Conservation (phyloP, 1,140 invertebrate genomes). For the Lysiphlebus fabarum region DNA sequence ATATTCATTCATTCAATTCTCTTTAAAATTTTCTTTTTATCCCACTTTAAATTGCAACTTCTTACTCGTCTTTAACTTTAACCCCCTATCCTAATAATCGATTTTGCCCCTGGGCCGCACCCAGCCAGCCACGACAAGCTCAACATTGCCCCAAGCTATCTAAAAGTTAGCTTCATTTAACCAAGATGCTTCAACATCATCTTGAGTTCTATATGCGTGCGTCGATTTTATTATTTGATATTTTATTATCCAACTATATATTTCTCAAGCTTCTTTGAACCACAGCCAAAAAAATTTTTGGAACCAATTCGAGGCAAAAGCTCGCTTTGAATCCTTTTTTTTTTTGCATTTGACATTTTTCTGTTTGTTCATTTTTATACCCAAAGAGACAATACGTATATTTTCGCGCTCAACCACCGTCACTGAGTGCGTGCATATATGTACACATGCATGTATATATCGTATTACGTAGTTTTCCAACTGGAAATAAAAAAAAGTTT, state of each 20-base stretch:
- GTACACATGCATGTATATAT: slow-evolving; percentile 15
- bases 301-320: slow-evolving; percentile 10
- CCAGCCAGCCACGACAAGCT: slow-evolving; percentile 28
- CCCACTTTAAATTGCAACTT: no score
- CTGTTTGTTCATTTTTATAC: background rate
- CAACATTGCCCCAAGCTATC: slow-evolving; percentile 23
- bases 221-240: slow-evolving; percentile 15
- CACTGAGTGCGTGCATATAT: slow-evolving; percentile 12
- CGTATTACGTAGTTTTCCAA: slow-evolving; percentile 23
- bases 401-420: slow-evolving; percentile 20
- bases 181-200: slow-evolving; percentile 37
- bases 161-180: slow-evolving; percentile 50
- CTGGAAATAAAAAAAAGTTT: slow-evolving; percentile 20
- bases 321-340: slow-evolving; percentile 12
- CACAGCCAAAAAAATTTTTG: slow-evolving; percentile 20
- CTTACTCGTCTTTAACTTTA: slow-evolving; percentile 21
- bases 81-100: slow-evolving; percentile 49
- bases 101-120: slow-evolving; percentile 49
- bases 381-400: slow-evolving; percentile 22
- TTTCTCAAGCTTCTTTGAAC: slow-evolving; percentile 16
- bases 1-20: slow-evolving; percentile 30
- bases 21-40: slow-evolving; percentile 1
- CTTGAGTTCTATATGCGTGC: slow-evolving; percentile 14
- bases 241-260: background rate
- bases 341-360: slow-evolving; percentile 7